These are phyloP conservation scores for Galendromus occidentalis DNA, from an alignment of 1,140 invertebrate genomes.

Conservation along the genomic window DNA sequence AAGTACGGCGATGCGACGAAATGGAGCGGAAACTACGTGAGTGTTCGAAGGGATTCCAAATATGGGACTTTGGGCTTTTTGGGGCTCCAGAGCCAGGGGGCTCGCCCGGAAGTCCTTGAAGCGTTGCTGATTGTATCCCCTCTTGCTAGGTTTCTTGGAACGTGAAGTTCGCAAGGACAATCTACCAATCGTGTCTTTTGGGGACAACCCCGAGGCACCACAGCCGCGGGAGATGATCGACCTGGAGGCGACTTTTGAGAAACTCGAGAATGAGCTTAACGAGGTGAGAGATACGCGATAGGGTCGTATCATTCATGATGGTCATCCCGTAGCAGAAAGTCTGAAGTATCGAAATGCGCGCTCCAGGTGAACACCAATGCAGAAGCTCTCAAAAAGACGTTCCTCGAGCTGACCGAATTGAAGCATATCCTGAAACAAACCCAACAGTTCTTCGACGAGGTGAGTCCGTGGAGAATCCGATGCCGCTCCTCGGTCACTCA, in stretches of 20 bases:
- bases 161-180: conserved; percentile 85
- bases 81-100: not conserved
- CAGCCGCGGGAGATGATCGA: conserved; percentile 91
- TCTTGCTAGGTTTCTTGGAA: conserved; percentile 53
- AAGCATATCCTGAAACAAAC: conserved; percentile 37
- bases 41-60: too few species aligned
- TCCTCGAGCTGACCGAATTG: conserved; percentile 63
- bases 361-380: conserved; percentile 34
- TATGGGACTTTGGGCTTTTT: too few species aligned
- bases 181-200: conserved; percentile 75
- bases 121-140: not conserved
- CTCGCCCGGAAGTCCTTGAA: not conserved
- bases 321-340: too few species aligned
- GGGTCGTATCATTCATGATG: too few species aligned
- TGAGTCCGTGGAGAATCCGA: conserved; percentile 19
- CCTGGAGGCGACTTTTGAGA: conserved; percentile 44
- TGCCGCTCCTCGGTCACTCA: too few species aligned
- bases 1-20: conserved; percentile 32
- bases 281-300: too few species aligned
- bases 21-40: conserved; percentile 41
- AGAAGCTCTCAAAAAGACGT: conserved; percentile 37
- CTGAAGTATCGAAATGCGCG: not conserved
- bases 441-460: conserved; percentile 36
- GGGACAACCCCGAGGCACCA: conserved; percentile 78
- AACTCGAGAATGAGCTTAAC: conserved; percentile 30